phyloP scores from a whole-genome alignment of 2,888 invertebrate species.

The Beris morrisii region DNA sequence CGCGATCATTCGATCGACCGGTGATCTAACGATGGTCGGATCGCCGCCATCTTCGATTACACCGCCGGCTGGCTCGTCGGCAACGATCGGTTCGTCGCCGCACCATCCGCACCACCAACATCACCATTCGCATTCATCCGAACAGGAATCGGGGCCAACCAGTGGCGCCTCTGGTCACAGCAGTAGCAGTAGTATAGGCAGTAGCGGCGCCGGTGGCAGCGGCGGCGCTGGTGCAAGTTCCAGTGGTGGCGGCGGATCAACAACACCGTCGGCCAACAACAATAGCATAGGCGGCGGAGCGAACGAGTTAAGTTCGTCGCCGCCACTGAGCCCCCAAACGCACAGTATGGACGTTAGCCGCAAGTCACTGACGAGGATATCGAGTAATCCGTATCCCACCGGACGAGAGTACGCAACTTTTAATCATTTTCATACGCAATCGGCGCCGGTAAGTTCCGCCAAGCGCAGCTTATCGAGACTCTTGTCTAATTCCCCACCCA shows the following conservation, averaged over 20 bases:
- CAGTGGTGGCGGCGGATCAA: slow-evolving; percentile 31
- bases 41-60: slow-evolving; percentile 67
- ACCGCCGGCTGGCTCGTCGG: slow-evolving; percentile 58
- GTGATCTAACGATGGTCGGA: slow-evolving; percentile 63
- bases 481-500: not conserved
- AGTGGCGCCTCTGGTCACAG: slow-evolving; percentile 42
- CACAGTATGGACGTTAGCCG: slow-evolving; percentile 45
- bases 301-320: slow-evolving; percentile 42
- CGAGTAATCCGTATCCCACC: slow-evolving; percentile 58
- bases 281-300: slow-evolving; percentile 10
- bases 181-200: slow-evolving; percentile 44
- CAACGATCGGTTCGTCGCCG: slow-evolving; percentile 51
- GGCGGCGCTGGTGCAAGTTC: slow-evolving; percentile 29
- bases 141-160: slow-evolving; percentile 49
- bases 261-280: slow-evolving; percentile 11
- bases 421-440: slow-evolving; percentile 91
- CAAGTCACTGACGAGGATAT: slow-evolving; percentile 50
- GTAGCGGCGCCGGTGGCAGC: slow-evolving; percentile 46
- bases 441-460: slow-evolving; percentile 53
- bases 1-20: slow-evolving; percentile 91
- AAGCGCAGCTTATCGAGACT: not conserved
- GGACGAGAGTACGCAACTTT: slow-evolving; percentile 75
- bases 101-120: slow-evolving; percentile 48
- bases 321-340: slow-evolving; percentile 46
- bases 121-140: slow-evolving; percentile 36